Evolutionary conservation across 2,888 invertebrate species (phyloP).

Genomic region (Ornithoptera alexandrae): DNA sequence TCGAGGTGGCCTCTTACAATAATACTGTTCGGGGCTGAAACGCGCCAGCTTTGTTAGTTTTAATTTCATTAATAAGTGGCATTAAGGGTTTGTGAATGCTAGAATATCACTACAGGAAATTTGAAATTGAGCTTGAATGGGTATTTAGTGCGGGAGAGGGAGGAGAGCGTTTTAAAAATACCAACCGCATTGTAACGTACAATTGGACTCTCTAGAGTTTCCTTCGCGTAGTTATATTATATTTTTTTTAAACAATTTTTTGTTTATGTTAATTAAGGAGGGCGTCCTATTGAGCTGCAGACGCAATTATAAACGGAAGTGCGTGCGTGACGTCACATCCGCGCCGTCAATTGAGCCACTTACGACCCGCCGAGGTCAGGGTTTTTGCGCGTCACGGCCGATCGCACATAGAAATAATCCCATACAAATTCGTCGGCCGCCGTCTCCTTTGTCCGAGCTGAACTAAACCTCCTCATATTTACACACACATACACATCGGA

Average conservation of each 20-base stretch:
- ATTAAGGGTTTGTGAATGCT: conserved; percentile 19
- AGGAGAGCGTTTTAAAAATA: background rate
- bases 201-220: conserved; percentile 3
- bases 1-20: conserved; percentile 23
- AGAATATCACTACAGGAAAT: conserved; percentile 19
- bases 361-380: conserved; percentile 59
- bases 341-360: conserved; percentile 52
- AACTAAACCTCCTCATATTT: background rate
- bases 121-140: conserved; percentile 6
- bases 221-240: background rate
- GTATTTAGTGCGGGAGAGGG: conserved; percentile 7
- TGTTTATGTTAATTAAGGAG: conserved; percentile 22
- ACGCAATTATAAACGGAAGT: conserved; percentile 67
- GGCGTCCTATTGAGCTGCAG: conserved; percentile 39
- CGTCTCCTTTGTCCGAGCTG: background rate
- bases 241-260: conserved; percentile 3
- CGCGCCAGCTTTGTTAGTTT: conserved; percentile 26
- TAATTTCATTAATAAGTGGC: conserved; percentile 28
- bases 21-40: conserved; percentile 21
- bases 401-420: conserved; percentile 21
- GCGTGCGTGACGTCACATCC: conserved; percentile 67
- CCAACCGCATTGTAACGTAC: conserved; percentile 5
- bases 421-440: background rate
- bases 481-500: background rate
- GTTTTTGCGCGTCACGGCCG: conserved; percentile 40